Evolutionary conservation across 2,113 vertebrate genomes (phyloP).

Genomic region (Lagenorhynchus albirostris): DNA sequence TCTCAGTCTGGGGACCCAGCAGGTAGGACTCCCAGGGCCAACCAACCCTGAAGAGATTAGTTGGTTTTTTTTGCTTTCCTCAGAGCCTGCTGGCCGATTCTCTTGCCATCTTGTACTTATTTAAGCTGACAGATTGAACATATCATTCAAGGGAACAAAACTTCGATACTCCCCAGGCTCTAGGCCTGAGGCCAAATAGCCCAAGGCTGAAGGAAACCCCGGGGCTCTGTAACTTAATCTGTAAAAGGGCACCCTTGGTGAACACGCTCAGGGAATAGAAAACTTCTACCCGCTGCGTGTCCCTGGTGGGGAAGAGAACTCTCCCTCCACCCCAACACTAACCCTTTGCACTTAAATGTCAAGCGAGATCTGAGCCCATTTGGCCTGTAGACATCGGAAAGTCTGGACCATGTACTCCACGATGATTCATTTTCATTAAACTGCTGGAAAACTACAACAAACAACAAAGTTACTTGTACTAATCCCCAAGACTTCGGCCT

Average conservation of each 20-base stretch:
- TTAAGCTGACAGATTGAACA: constrained; percentile 46
- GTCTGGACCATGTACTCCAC: background rate
- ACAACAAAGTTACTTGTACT: background rate
- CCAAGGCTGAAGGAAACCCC: background rate
- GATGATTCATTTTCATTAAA: constrained; percentile 50
- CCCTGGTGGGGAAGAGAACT: background rate
- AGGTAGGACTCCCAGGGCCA: background rate
- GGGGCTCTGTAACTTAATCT: background rate
- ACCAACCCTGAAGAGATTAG: background rate
- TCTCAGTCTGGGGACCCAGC: background rate
- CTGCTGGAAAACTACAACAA: background rate
- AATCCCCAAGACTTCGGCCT: background rate
- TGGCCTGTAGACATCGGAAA: background rate
- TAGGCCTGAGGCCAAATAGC: background rate
- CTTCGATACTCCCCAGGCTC: background rate
- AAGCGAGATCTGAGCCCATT: constrained; percentile 16
- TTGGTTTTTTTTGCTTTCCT: background rate
- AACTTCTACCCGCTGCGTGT: background rate
- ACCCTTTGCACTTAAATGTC: constrained; percentile 27
- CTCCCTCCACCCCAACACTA: background rate
- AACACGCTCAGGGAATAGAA: background rate
- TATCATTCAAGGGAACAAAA: constrained; percentile 56
- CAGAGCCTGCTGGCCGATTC: background rate
- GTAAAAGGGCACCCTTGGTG: background rate
- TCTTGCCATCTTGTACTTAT: constrained; percentile 60